Conservation (phyloP, 2,797 vertebrate genomes). For the Cyclura pinguis region DNA sequence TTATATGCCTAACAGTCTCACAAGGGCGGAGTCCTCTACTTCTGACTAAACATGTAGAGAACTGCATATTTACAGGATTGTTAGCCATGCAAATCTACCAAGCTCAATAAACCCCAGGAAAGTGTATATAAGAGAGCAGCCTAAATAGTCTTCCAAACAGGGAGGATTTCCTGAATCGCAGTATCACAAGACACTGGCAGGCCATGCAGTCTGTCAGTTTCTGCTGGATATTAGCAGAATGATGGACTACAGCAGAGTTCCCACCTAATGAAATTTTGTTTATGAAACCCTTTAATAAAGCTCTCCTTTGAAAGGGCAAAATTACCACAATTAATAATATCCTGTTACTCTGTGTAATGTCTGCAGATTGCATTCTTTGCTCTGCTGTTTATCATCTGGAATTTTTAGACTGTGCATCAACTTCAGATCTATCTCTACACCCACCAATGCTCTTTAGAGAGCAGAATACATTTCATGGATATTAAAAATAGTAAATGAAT, state of each 20-base stretch:
- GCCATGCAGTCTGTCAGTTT: slow-evolving; percentile 63
- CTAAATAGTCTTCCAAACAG: slow-evolving; percentile 53
- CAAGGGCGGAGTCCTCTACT: no score
- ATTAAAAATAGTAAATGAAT: slow-evolving; percentile 76
- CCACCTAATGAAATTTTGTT: slow-evolving; percentile 67
- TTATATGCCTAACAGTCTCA: no score
- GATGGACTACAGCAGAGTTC: slow-evolving; percentile 66
- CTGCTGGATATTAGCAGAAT: slow-evolving; percentile 58
- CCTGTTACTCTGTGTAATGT: slow-evolving; percentile 63
- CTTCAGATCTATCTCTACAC: slow-evolving; percentile 60
- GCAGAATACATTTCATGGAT: slow-evolving; percentile 65
- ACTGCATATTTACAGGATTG: no score
- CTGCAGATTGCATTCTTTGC: slow-evolving; percentile 62
- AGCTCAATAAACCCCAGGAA: no score
- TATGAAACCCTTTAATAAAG: slow-evolving; percentile 74
- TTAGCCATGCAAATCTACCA: no score
- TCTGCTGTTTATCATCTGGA: slow-evolving; percentile 66
- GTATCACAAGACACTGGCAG: slow-evolving; percentile 48
- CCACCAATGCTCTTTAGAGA: slow-evolving; percentile 62
- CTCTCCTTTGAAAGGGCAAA: slow-evolving; percentile 68
- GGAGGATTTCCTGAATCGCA: slow-evolving; percentile 58
- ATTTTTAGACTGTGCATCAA: slow-evolving; percentile 60
- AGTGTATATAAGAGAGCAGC: no score
- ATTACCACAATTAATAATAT: slow-evolving; percentile 70
- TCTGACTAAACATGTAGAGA: no score